Evolutionary conservation across 2,888 invertebrate genomes (phyloP).

Genomic region (Ischnura elegans): DNA sequence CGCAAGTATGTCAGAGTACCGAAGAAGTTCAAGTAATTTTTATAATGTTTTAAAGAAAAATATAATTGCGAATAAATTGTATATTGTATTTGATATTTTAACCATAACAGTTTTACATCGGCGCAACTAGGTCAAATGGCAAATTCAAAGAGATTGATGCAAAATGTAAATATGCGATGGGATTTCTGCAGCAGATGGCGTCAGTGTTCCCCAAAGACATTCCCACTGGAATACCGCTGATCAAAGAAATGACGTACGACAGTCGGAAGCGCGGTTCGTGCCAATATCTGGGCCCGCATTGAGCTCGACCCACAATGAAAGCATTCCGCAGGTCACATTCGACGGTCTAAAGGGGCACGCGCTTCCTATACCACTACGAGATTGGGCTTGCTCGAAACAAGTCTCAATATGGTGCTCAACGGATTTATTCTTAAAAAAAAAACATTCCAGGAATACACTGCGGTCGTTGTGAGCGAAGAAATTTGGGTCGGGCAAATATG

Average conservation of each 20-base stretch:
- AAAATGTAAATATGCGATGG: not conserved
- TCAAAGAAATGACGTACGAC: not conserved
- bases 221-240: not conserved
- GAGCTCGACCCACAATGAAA: not conserved
- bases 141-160: too few relatives aligned
- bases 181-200: not conserved
- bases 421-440: not conserved
- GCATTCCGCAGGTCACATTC: not conserved
- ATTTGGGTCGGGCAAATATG: not conserved
- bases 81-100: too few relatives aligned
- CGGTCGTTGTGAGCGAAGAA: not conserved
- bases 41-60: too few relatives aligned
- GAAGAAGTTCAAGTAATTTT: too few relatives aligned
- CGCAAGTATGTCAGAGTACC: too few relatives aligned
- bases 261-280: not conserved
- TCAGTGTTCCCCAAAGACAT: not conserved
- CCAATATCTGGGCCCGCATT: not conserved
- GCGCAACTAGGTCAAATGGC: too few relatives aligned
- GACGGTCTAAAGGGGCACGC: not conserved
- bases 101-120: too few relatives aligned
- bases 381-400: not conserved
- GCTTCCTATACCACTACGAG: not conserved
- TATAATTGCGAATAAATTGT: too few relatives aligned
- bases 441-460: not conserved
- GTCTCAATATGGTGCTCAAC: not conserved